Evolutionary conservation across 2,797 vertebrate genomes (phyloP), one percentile per base, ranked within the genome.

Genomic region (Peromyscus nudipes): DNA sequence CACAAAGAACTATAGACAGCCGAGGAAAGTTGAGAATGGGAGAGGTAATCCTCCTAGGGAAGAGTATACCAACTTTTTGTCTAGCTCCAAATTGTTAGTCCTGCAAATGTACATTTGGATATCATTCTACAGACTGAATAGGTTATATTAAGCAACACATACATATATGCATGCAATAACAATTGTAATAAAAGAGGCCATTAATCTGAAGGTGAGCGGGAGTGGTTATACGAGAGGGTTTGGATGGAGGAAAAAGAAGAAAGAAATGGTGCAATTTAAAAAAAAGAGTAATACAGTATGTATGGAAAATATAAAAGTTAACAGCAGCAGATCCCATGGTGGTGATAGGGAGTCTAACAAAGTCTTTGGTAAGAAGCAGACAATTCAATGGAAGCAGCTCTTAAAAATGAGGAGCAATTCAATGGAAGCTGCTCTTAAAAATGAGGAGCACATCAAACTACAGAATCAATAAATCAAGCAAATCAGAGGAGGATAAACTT

Each of bases 261-360:
- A 4, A 34, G 4, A 81, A 81, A 3, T n/a, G 49, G 6, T 37
- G 6, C 16, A n/a, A 55, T 55, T 80, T 71, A 16, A 82, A n/a
- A n/a, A 55, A 12, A 52, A 2, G 4, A 82, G 89, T 95, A 67
- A 76, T 23, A 83, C 9, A 21, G 65, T 90, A 76, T 81, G 60
- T 8, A 94, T 19, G 57, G 75, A 93, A 91, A 16, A 65, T 65
- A 73, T 80, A 21, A 16, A 95, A 92, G 0, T 89, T 79, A 83
- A 80, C 27, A 89, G 49, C 2, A 80, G 77, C 65, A 16, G 52
- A 76, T 27, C 1, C 3, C n/a, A 62, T 11, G 25, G 1, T 84
- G 6, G 88, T 65, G 34, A 65, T 55, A 16, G 10, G 65, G 43
- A 11, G 9, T 16, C 37, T 65, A 23, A 57, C 4, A 40, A 43